phyloP scores from a whole-genome alignment of 2,113 vertebrate genomes.

The Phyllopteryx taeniolatus region DNA sequence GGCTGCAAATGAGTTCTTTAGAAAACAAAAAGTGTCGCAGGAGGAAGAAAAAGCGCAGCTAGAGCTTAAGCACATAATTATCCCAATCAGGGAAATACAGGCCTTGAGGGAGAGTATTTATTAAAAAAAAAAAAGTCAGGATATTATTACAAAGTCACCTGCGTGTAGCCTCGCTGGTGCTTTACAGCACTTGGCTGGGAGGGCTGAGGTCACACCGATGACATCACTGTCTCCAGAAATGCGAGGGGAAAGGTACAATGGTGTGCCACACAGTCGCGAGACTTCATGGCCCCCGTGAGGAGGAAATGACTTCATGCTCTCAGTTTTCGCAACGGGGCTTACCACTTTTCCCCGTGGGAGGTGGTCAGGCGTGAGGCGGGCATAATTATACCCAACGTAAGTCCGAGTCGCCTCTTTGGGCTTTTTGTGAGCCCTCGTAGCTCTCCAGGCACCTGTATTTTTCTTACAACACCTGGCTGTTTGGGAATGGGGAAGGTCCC shows the following conservation, averaged over 20 bases:
- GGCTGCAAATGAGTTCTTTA: slow-evolving; percentile 14
- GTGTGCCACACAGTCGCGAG: slow-evolving; percentile 60
- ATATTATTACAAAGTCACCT: slow-evolving; percentile 62
- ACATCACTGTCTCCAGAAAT: slow-evolving; percentile 72
- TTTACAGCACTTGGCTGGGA: slow-evolving; percentile 59
- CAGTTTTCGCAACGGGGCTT: slow-evolving; percentile 51
- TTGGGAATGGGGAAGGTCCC: slow-evolving; percentile 41
- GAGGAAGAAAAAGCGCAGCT: slow-evolving; percentile 20
- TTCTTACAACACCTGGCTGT: slow-evolving; percentile 56
- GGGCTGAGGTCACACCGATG: slow-evolving; percentile 57
- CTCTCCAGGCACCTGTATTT: slow-evolving; percentile 63
- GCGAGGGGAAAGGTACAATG: slow-evolving; percentile 37
- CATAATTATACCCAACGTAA: slow-evolving; percentile 35
- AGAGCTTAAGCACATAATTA: slow-evolving; percentile 54
- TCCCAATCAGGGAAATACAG: slow-evolving; percentile 42
- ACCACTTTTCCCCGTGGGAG: slow-evolving; percentile 50
- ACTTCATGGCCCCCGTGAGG: slow-evolving; percentile 57
- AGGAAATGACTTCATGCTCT: slow-evolving; percentile 68
- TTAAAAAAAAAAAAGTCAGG: slow-evolving; percentile 51
- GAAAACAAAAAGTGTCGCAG: slow-evolving; percentile 21
- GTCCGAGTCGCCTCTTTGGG: slow-evolving; percentile 22
- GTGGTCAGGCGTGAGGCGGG: slow-evolving; percentile 39
- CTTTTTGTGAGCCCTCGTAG: slow-evolving; percentile 33
- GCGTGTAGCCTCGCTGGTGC: slow-evolving; percentile 59
- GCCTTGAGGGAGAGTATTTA: slow-evolving; percentile 50